phyloP scores from a whole-genome alignment of 2,797 vertebrate species.

The Lithobates sylvaticus region DNA sequence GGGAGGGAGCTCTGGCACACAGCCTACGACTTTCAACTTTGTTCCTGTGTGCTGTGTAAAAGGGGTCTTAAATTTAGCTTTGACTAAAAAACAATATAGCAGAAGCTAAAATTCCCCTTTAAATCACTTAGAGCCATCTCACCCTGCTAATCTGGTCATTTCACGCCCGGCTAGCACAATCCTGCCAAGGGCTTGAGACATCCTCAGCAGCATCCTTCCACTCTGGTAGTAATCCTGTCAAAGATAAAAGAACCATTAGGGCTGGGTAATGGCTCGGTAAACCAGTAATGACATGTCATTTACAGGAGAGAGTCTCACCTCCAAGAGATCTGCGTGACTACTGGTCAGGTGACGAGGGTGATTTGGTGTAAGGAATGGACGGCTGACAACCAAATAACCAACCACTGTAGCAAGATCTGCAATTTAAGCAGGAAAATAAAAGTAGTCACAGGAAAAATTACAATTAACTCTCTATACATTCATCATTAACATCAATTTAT shows the following conservation, averaged over 20 bases:
- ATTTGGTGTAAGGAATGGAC: constrained; percentile 86
- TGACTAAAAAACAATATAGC: no score
- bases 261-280: neutral
- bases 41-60: no score
- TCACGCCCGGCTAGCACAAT: constrained; percentile 96
- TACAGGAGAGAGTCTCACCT: constrained; percentile 76
- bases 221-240: constrained; percentile 97
- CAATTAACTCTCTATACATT: no score
- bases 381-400: constrained; percentile 95
- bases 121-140: constrained; percentile 63
- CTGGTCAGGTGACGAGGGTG: constrained; percentile 88
- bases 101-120: no score
- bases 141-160: constrained; percentile 97
- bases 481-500: no score
- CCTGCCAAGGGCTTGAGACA: constrained; percentile 96
- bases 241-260: constrained; percentile 46
- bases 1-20: no score
- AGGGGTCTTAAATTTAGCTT: no score
- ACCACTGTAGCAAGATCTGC: constrained; percentile 95
- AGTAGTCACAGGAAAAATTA: no score
- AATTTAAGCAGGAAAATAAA: neutral
- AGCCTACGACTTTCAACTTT: no score
- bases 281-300: neutral
- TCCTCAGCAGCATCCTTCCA: constrained; percentile 94
- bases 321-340: constrained; percentile 89